A percentile compares a stretch with the other conserved stretches of the same genome.
Conservation (phyloP, 2,888 invertebrate species). For the Andrena fulva region DNA sequence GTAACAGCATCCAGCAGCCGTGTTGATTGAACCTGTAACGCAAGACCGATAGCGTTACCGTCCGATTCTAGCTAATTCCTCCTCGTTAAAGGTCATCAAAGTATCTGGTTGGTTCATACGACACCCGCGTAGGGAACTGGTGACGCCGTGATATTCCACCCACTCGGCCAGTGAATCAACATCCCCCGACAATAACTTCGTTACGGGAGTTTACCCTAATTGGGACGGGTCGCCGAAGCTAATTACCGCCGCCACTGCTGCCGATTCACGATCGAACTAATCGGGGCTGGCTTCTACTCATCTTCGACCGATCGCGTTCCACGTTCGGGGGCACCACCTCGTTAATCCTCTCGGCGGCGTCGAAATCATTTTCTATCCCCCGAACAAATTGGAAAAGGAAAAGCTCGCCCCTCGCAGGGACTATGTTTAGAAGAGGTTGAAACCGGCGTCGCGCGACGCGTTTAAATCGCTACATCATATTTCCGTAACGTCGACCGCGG, state of each 20-base stretch:
- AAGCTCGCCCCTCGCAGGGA: slow-evolving; percentile 32
- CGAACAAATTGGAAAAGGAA: slow-evolving; percentile 36
- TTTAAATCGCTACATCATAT: slow-evolving; percentile 79
- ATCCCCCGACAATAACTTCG: slow-evolving; percentile 67
- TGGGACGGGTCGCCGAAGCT: slow-evolving; percentile 52
- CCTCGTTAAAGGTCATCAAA: slow-evolving; percentile 83
- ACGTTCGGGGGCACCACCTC: neutral
- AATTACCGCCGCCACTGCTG: slow-evolving; percentile 52
- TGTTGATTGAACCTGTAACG: slow-evolving; percentile 69
- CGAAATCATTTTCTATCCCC: slow-evolving; percentile 19
- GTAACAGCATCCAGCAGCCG: slow-evolving; percentile 47
- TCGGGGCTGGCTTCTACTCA: slow-evolving; percentile 11
- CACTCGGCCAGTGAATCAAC: slow-evolving; percentile 61
- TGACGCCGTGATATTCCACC: slow-evolving; percentile 53
- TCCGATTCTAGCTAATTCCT: slow-evolving; percentile 81
- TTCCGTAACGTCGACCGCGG: slow-evolving; percentile 71
- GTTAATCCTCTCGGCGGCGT: slow-evolving; percentile 14
- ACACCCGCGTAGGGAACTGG: slow-evolving; percentile 65
- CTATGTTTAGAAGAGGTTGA: slow-evolving; percentile 65
- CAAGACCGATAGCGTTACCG: slow-evolving; percentile 76
- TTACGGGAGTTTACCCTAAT: slow-evolving; percentile 67
- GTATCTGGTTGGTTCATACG: slow-evolving; percentile 81
- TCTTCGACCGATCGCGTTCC: slow-evolving; percentile 35
- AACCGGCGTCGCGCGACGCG: slow-evolving; percentile 69
- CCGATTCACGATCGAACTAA: slow-evolving; percentile 51